Evolutionary conservation across 1,140 invertebrate genomes (phyloP).

Genomic region (Oscheius sp.): DNA sequence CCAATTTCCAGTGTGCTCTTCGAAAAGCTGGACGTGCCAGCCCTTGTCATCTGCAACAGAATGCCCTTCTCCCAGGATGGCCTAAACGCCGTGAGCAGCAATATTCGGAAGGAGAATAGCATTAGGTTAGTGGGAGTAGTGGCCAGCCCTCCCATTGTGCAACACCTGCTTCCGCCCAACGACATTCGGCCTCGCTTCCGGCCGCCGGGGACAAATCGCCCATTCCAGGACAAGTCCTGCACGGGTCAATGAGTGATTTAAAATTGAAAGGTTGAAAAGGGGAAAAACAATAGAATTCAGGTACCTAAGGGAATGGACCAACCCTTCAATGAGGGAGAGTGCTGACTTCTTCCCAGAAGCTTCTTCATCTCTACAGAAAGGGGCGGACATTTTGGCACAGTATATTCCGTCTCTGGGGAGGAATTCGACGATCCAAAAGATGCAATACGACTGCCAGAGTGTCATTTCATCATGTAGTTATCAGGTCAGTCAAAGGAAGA

Average conservation of each 20-base stretch:
- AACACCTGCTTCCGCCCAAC: too few relatives aligned
- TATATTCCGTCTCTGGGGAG: constrained; percentile 23
- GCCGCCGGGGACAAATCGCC: background rate
- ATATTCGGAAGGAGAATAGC: constrained; percentile 22
- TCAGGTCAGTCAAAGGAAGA: too few relatives aligned
- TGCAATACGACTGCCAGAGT: constrained; percentile 38
- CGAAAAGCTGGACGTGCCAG: constrained; percentile 24
- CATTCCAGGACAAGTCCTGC: background rate
- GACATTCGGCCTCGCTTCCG: too few relatives aligned
- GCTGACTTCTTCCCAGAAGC: constrained; percentile 20
- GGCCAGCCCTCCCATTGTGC: background rate
- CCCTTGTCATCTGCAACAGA: constrained; percentile 38
- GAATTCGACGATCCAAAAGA: constrained; percentile 29
- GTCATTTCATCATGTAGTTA: constrained; percentile 36
- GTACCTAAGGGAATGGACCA: constrained; percentile 35
- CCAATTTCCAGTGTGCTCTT: constrained; percentile 25
- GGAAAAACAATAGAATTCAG: constrained; percentile 10
- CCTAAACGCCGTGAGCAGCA: constrained; percentile 23
- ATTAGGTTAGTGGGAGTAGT: constrained; percentile 18
- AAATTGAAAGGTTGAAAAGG: background rate
- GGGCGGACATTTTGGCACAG: constrained; percentile 24
- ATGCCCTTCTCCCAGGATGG: constrained; percentile 38
- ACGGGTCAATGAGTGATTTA: background rate
- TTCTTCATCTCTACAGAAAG: constrained; percentile 17
- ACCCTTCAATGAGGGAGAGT: constrained; percentile 26